phyloP scores from a whole-genome alignment of 2,888 invertebrate genomes.

The Cephus spinipes region DNA sequence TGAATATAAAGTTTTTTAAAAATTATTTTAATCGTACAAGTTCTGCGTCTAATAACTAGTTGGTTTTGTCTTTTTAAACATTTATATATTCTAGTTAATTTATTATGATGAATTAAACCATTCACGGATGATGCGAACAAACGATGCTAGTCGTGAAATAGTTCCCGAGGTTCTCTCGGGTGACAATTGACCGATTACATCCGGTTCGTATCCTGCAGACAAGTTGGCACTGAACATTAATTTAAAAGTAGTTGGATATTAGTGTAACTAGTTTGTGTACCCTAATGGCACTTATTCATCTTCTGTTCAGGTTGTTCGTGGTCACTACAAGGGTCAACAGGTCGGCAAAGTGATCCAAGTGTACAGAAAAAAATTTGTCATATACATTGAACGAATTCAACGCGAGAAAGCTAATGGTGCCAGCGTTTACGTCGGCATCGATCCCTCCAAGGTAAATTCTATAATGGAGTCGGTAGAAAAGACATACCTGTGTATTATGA shows the following conservation, averaged over 20 bases:
- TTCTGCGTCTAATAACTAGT: neutral
- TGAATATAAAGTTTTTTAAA: too few species aligned
- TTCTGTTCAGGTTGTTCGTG: conserved; percentile 85
- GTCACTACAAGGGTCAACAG: conserved; percentile 99
- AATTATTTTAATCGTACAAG: neutral
- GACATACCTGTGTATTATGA: neutral
- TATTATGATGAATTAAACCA: conserved; percentile 72
- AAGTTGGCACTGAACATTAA: conserved; percentile 35
- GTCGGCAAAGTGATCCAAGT: conserved; percentile 98
- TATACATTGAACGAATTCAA: conserved; percentile 99
- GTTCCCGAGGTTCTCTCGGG: conserved; percentile 39
- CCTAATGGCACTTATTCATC: neutral
- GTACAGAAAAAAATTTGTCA: conserved; percentile 98
- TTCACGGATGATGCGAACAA: conserved; percentile 67
- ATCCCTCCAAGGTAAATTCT: conserved; percentile 90
- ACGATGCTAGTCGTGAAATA: conserved; percentile 10
- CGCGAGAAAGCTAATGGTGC: conserved; percentile 99
- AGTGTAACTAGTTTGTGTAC: neutral
- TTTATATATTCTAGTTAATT: conserved; percentile 34
- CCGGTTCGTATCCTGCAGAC: conserved; percentile 34
- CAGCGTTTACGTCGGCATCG: conserved; percentile 98
- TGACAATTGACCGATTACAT: conserved; percentile 17
- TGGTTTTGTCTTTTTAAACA: neutral
- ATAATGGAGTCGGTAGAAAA: neutral
- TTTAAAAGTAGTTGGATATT: neutral